Conservation (phyloP, 2,888 invertebrate species). For the Pterobdella sp. region DNA sequence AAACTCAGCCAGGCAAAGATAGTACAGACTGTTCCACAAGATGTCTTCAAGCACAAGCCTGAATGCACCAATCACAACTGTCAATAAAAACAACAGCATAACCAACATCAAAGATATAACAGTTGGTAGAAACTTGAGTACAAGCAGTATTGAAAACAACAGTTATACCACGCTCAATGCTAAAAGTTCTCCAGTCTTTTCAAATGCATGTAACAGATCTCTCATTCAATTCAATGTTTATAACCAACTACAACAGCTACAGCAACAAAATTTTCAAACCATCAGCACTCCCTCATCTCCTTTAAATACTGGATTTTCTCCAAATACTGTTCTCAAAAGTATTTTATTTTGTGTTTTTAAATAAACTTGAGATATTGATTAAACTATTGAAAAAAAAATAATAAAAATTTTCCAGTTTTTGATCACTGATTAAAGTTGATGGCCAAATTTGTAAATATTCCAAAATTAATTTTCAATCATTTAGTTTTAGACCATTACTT, state of each 20-base stretch:
- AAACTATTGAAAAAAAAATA: too few relatives aligned
- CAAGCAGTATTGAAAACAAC: too few relatives aligned
- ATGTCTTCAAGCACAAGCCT: constrained; percentile 10
- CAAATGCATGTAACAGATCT: neutral
- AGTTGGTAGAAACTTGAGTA: too few relatives aligned
- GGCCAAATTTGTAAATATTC: too few relatives aligned
- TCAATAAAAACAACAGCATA: neutral
- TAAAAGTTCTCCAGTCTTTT: neutral
- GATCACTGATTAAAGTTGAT: too few relatives aligned
- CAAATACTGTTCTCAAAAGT: neutral
- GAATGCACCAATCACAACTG: neutral
- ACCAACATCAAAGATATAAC: neutral
- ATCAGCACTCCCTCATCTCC: constrained; percentile 12
- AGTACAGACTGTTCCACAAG: neutral
- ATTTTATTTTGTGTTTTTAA: too few relatives aligned
- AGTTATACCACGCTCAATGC: neutral
- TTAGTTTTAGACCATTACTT: too few relatives aligned
- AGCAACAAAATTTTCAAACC: neutral
- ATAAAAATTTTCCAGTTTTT: too few relatives aligned
- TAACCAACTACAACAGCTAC: constrained; percentile 4
- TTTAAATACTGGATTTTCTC: constrained; percentile 3
- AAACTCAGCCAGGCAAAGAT: neutral
- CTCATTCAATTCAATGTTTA: constrained; percentile 2
- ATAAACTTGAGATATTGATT: too few relatives aligned
- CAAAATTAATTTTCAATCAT: too few relatives aligned